Percentiles rank a stretch among this genome's conserved stretches.
Conservation (phyloP, 2,113 vertebrate genomes). For the Corapipo altera region DNA sequence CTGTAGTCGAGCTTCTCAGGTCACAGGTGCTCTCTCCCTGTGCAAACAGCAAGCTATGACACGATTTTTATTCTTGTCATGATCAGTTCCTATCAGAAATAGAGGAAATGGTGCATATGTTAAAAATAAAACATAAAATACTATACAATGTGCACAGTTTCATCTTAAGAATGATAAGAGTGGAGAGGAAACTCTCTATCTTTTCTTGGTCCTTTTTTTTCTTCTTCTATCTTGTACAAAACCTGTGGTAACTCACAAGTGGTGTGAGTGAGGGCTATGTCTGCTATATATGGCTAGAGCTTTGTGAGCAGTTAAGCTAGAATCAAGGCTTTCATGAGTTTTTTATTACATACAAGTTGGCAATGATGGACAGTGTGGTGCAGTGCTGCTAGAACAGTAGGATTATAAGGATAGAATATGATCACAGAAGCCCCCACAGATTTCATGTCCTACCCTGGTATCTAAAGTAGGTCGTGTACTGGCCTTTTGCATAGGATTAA, state of each 20-base stretch:
- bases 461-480: background rate
- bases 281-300: background rate
- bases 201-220: background rate
- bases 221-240: background rate
- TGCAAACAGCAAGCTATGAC: background rate
- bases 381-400: background rate
- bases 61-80: background rate
- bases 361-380: background rate
- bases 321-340: background rate
- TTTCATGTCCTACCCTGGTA: background rate
- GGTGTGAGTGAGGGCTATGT: rapidly evolving
- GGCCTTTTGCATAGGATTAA: background rate
- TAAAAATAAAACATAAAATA: background rate
- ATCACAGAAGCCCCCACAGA: background rate
- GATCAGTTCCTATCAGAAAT: background rate
- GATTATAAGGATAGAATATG: background rate
- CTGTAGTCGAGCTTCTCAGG: background rate
- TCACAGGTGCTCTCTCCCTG: background rate
- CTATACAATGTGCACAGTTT: background rate
- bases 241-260: rapidly evolving
- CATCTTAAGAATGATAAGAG: background rate
- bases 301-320: background rate
- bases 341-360: background rate
- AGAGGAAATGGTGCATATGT: background rate
- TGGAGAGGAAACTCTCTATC: background rate